A percentile compares a stretch with the other conserved stretches of the same genome.
phyloP scores from a whole-genome alignment of 2,888 invertebrate genomes.

The Sphaerophoria taeniata region DNA sequence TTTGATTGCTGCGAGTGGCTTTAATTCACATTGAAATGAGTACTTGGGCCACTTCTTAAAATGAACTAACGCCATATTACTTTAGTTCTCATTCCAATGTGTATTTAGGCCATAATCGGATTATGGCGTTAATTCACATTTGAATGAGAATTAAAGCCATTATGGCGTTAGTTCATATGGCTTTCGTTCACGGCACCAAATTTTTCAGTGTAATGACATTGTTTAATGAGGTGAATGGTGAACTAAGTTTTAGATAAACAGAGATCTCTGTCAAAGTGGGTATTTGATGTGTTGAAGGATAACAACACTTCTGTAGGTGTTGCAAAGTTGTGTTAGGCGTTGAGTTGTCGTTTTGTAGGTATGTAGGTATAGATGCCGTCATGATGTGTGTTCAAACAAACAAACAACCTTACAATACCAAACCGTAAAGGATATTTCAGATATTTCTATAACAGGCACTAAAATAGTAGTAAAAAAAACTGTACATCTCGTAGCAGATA shows the following conservation, averaged over 20 bases:
- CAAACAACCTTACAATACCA: conserved; percentile 39
- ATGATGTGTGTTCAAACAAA: conserved; percentile 11
- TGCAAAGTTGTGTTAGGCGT: conserved; percentile 6
- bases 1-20: too few relatives aligned
- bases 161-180: too few relatives aligned
- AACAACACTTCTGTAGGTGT: conserved; percentile 1
- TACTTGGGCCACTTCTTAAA: too few relatives aligned
- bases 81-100: too few relatives aligned
- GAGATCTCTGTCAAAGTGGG: background rate
- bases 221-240: conserved; percentile 31
- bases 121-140: too few relatives aligned
- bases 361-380: conserved; percentile 7
- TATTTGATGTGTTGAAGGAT: conserved; percentile 17
- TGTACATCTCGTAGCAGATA: background rate
- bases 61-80: too few relatives aligned
- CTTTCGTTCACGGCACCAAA: too few relatives aligned
- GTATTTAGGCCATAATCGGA: too few relatives aligned
- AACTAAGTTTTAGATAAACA: conserved; percentile 18
- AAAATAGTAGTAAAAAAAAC: background rate
- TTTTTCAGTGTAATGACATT: too few relatives aligned
- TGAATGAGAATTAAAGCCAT: too few relatives aligned
- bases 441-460: conserved; percentile 41
- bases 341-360: background rate
- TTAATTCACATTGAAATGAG: too few relatives aligned
- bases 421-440: conserved; percentile 51